These are phyloP conservation scores for Diarsia dahlii DNA, from an alignment of 2,888 invertebrate species.

Conservation along the genomic window DNA sequence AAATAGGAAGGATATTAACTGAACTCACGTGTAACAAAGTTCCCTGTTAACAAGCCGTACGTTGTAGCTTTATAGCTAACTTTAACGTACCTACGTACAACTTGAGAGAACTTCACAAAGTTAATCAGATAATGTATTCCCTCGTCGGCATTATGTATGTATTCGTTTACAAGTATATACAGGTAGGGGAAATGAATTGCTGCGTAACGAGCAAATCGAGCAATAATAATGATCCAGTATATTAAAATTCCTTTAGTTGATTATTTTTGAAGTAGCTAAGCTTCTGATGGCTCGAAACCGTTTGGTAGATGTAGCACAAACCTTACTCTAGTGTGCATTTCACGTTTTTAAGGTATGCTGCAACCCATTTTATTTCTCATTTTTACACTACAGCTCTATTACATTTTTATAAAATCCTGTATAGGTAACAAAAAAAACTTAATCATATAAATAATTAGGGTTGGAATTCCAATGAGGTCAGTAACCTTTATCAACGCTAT, in stretches of 20 bases:
- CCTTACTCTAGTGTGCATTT: background rate
- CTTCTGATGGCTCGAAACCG: too few relatives aligned
- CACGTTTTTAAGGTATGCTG: slow-evolving; percentile 1
- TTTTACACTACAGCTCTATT: background rate
- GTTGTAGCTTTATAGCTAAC: slow-evolving; percentile 2
- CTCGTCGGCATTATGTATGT: slow-evolving; percentile 35
- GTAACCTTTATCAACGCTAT: background rate
- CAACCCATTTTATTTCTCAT: background rate
- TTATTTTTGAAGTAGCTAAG: slow-evolving; percentile 7
- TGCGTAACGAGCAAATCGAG: slow-evolving; percentile 1
- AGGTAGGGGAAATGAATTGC: slow-evolving; percentile 6
- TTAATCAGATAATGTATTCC: slow-evolving; percentile 63
- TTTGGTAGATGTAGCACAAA: background rate
- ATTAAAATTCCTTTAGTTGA: slow-evolving; percentile 27
- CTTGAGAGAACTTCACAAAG: slow-evolving; percentile 38
- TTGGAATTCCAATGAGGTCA: background rate
- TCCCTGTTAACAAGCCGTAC: slow-evolving; percentile 39
- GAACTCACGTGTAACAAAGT: slow-evolving; percentile 21
- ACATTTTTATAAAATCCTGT: too few relatives aligned
- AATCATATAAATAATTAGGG: background rate
- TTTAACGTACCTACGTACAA: slow-evolving; percentile 23
- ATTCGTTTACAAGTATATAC: slow-evolving; percentile 24
- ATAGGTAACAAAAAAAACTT: too few relatives aligned
- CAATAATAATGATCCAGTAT: slow-evolving; percentile 17
- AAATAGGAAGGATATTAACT: background rate